phyloP scores from a whole-genome alignment of 1,140 invertebrate genomes.

The Pseudachorutes palmiensis region DNA sequence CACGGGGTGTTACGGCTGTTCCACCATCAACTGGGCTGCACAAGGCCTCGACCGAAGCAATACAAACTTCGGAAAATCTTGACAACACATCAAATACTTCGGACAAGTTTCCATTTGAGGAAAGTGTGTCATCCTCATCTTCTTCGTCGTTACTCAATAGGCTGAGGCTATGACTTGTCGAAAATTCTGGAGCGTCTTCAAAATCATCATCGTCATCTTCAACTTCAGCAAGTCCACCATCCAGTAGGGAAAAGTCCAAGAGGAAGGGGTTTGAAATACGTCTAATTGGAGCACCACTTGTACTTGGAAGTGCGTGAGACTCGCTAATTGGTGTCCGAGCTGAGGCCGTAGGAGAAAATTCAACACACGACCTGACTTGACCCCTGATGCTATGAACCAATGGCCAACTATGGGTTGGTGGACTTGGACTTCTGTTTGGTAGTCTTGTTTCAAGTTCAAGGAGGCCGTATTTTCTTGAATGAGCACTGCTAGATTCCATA shows the following conservation, averaged over 20 bases:
- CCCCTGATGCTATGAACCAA: constrained; percentile 11
- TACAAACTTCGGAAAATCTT: constrained; percentile 32
- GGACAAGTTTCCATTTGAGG: constrained; percentile 25
- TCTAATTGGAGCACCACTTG: not conserved
- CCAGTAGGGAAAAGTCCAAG: constrained; percentile 11
- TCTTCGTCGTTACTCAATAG: constrained; percentile 27
- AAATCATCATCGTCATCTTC: constrained; percentile 16
- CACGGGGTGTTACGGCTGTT: not conserved
- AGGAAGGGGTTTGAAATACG: constrained; percentile 28
- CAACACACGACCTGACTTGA: constrained; percentile 31
- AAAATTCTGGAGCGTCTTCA: constrained; percentile 15
- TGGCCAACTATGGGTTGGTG: constrained; percentile 25
- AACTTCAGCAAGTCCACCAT: not conserved
- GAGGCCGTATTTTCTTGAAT: not conserved
- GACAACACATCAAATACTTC: constrained; percentile 33
- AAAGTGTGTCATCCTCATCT: constrained; percentile 20
- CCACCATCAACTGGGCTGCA: not conserved
- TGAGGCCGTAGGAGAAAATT: constrained; percentile 13
- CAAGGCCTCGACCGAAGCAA: constrained; percentile 29
- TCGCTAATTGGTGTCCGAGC: not conserved
- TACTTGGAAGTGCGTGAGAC: not conserved
- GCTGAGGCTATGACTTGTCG: constrained; percentile 27
- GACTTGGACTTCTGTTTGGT: constrained; percentile 3
- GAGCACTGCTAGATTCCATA: not conserved
- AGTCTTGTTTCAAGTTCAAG: too few relatives aligned